Evolutionary conservation across 1,140 invertebrate species (phyloP), one percentile per base, ranked within the genome.

Genomic region (Bombyx mandarina): DNA sequence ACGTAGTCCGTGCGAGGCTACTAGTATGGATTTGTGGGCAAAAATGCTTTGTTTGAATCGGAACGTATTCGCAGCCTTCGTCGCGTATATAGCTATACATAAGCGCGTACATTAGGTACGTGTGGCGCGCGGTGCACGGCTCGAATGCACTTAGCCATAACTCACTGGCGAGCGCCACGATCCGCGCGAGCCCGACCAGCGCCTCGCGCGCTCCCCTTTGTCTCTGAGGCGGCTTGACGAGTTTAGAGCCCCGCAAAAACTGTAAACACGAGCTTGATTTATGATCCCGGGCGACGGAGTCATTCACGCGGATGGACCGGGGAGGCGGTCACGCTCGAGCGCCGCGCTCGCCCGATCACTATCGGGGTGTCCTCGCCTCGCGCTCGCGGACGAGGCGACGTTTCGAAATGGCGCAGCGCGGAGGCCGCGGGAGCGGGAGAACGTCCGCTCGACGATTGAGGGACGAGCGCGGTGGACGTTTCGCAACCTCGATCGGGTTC

Each of bases 391-490:
- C 78, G 77, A 79, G 72, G 74, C 75, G 77, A 72, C 77, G 77
- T 73, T 84, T 79, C 75, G 79, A 77, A 83, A 86, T 86, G 82
- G 82, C 82, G 82, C 79, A 86, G 82, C 82, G 78, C 77, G 75
- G 79, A 82, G 82, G 82, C 82, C 82, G 75, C 67, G 73, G 73
- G 76, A 67, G 68, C 74, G 76, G 79, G 81, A 85, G 82, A 85
- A 82, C 79, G 79, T 82, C 73, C 73, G 73, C 73, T 69, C 66
- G 72, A 71, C 77, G 74, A 67, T 69, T 70, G 76, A 74, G 75
- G 74, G 75, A 68, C 65, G 73, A 75, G 71, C 67, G 69, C 73
- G 71, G 66, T 67, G 64, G 58, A 64, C 69, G 78, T 82, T 86
- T 86, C 81, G 82, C 82, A 86, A 86, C 73, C 58, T 70, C 75